These are phyloP conservation scores for Delichon dasypus DNA, from an alignment of 2,797 vertebrate species.

Conservation along the genomic window DNA sequence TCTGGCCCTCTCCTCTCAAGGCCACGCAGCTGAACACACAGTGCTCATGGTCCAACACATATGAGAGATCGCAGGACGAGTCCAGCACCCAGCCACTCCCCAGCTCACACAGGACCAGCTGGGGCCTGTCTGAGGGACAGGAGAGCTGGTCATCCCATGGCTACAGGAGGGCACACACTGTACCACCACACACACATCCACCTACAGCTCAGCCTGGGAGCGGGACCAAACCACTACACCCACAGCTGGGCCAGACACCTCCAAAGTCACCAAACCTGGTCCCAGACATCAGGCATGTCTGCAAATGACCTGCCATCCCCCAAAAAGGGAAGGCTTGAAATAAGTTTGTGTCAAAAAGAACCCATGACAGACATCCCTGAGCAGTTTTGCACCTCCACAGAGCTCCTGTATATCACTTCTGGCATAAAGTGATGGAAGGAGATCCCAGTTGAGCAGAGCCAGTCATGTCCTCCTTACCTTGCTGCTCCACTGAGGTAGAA, in stretches of 20 bases:
- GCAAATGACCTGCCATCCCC: neutral
- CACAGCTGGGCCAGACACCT: neutral
- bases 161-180: fast-evolving
- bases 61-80: fast-evolving
- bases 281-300: neutral
- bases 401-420: neutral
- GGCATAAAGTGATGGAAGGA: neutral
- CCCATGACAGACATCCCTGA: neutral
- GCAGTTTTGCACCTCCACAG: neutral
- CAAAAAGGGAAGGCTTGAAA: neutral
- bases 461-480: neutral
- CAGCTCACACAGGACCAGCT: neutral
- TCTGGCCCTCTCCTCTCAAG: neutral
- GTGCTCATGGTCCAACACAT: neutral
- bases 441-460: neutral
- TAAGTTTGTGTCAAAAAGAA: neutral
- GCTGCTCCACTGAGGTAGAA: neutral
- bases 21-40: neutral
- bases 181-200: neutral
- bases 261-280: neutral
- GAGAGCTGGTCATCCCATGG: neutral
- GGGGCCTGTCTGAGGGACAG: neutral
- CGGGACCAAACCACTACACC: neutral
- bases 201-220: neutral
- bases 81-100: neutral